These are phyloP conservation scores for Emys orbicularis DNA, from an alignment of 2,797 vertebrate species.

Conservation along the genomic window DNA sequence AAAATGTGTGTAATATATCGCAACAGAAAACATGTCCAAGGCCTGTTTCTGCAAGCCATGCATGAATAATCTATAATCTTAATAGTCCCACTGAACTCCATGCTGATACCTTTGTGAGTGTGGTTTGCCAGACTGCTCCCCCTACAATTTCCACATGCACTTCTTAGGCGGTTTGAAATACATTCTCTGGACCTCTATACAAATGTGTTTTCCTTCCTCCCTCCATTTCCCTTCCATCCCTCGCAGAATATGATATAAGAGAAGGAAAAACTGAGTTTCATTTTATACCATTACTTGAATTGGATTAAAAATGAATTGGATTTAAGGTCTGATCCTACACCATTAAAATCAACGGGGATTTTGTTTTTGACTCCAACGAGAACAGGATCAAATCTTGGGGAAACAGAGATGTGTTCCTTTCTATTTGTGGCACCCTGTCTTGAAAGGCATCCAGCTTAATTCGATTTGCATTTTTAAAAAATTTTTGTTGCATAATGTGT, in stretches of 20 bases:
- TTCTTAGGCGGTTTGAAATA: background rate
- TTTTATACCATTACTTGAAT: background rate
- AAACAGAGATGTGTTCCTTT: background rate
- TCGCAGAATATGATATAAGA: background rate
- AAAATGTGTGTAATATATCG: background rate
- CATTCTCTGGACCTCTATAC: background rate
- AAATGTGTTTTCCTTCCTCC: background rate
- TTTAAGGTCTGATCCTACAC: background rate
- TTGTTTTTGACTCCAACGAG: background rate
- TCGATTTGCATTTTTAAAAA: fast-evolving
- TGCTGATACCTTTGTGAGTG: background rate
- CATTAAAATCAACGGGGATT: background rate
- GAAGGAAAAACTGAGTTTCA: background rate
- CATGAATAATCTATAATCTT: background rate
- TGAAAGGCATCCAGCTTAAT: background rate
- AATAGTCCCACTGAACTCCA: background rate
- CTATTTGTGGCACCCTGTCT: background rate
- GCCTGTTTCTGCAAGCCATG: background rate
- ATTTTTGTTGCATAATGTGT: background rate
- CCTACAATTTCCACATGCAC: background rate
- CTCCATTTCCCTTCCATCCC: background rate
- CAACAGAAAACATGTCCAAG: background rate
- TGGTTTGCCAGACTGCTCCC: background rate
- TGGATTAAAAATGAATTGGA: background rate
- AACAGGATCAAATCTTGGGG: background rate